Base-by-base conservation (phyloP, 2,888 invertebrate genomes). In the Malachius bipustulatus region DNA sequence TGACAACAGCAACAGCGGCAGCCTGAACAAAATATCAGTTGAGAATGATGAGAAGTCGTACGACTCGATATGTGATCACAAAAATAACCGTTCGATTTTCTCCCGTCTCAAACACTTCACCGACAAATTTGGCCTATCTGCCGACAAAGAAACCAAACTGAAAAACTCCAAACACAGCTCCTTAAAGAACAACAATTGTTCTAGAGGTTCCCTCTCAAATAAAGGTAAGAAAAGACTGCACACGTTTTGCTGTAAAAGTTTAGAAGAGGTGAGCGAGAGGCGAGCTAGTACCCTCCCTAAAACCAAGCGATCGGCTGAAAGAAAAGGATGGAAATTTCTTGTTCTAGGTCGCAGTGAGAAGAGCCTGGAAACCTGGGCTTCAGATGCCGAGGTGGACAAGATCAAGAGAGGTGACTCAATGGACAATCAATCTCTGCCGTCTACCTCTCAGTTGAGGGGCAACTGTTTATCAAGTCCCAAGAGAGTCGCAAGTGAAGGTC, bases 41-140 rank as follows among this genome's bases (percentile, higher is more conserved):
- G 49, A 49, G 29, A 51, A 48, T 38, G 48, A 49, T 30, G 47
- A 47, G 36, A 37, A 19, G 6, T n/a, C 37, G 30, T 37, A 31
- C 32, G 46, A 45, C 41, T 39, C 42, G 35, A 32, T 55, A 35
- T 57, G 60, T 46, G 63, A 64, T 32, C 14, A 45, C n/a, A 54
- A 49, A 36, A 51, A 49, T 46, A 62, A 59, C 34, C 50, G 56
- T 36, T 67, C 70, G 1, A 50, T 72, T 37, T 55, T 71, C 24
- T 60, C 68, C 9, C 60, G 70, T 12, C 55, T 71, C 37, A 61
- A 67, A 19, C 67, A 70, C 34, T 63, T 71, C 39, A 70, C 71
- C 3, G 71, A 71, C 48, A 59, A 68, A 12, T 52, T 70, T 40
- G 63, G 65, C 38, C 59, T 67, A 37, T 67, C 67, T 27, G 59